A percentile compares a stretch with the other conserved stretches of the same genome.
phyloP scores from a whole-genome alignment of 2,888 invertebrate species.

The Parthenolecanium corni region DNA sequence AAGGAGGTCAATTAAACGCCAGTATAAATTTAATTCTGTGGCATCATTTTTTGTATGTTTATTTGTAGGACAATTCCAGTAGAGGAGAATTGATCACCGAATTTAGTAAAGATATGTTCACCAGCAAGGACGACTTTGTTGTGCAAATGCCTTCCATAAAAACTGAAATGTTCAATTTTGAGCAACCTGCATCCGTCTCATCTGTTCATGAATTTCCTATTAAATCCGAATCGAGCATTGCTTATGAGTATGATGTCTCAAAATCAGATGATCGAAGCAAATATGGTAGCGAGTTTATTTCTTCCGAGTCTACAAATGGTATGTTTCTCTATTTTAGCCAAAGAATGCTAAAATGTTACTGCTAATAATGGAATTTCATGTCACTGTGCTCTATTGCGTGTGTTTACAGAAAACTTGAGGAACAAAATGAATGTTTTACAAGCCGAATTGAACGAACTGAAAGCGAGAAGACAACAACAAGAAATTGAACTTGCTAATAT shows the following conservation, averaged over 20 bases:
- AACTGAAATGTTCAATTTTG: constrained; percentile 4
- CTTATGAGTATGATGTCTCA: constrained; percentile 30
- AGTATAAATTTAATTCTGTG: too few relatives aligned
- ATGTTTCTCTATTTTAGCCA: too few relatives aligned
- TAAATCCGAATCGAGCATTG: constrained; percentile 18
- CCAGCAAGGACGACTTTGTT: constrained; percentile 32
- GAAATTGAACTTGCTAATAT: constrained; percentile 73
- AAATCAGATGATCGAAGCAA: constrained; percentile 26
- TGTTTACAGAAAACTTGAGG: constrained; percentile 40
- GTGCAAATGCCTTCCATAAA: constrained; percentile 19
- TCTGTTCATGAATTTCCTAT: constrained; percentile 1
- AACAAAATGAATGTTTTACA: constrained; percentile 58
- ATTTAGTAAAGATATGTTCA: constrained; percentile 52
- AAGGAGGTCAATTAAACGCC: too few relatives aligned
- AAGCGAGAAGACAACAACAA: constrained; percentile 60
- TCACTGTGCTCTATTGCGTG: background rate
- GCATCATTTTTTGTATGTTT: too few relatives aligned
- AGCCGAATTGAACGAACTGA: constrained; percentile 61
- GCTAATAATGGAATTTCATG: background rate
- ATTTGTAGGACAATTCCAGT: constrained; percentile 10
- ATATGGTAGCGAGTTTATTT: constrained; percentile 4
- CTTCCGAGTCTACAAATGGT: constrained; percentile 12
- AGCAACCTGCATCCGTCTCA: background rate
- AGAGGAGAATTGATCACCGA: constrained; percentile 44
- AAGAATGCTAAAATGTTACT: too few relatives aligned